Evolutionary conservation across 2,113 vertebrate species (phyloP).

Genomic region (Xiphophorus couchianus): DNA sequence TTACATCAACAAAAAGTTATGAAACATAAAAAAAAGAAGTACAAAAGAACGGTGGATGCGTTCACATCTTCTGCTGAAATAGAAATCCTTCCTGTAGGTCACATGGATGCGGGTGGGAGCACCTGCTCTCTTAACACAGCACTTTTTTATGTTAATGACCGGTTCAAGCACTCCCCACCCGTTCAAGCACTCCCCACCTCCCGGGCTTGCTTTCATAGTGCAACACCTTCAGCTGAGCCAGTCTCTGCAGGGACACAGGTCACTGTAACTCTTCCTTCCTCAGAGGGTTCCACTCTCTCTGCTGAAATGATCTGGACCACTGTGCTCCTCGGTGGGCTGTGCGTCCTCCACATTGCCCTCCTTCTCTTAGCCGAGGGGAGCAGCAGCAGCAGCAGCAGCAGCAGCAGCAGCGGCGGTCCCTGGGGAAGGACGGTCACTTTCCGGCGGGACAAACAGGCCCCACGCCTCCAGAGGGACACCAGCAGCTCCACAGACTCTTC

Average conservation of each 20-base stretch:
- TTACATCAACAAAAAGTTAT: too few species aligned
- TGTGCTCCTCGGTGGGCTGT: slow-evolving; percentile 26
- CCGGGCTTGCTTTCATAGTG: slow-evolving; percentile 1
- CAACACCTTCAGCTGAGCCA: slow-evolving; percentile 6
- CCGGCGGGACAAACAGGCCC: slow-evolving; percentile 31
- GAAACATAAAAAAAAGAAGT: too few species aligned
- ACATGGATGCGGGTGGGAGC: slow-evolving; percentile 62
- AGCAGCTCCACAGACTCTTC: slow-evolving; percentile 18
- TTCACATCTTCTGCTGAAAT: slow-evolving; percentile 2
- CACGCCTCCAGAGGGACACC: slow-evolving; percentile 55
- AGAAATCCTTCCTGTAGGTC: slow-evolving; percentile 26
- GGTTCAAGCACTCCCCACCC: slow-evolving; percentile 37
- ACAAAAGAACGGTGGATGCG: too few species aligned
- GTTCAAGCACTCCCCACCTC: slow-evolving; percentile 35
- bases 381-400: slow-evolving; percentile 2
- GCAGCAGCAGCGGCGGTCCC: slow-evolving; percentile 1
- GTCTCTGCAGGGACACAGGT: neutral
- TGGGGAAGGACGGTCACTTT: slow-evolving; percentile 55
- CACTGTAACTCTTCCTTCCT: neutral
- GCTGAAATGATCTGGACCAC: slow-evolving; percentile 58
- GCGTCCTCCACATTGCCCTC: slow-evolving; percentile 6
- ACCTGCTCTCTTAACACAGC: slow-evolving; percentile 62
- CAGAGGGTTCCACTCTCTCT: neutral
- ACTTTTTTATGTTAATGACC: slow-evolving; percentile 70
- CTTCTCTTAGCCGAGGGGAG: slow-evolving; percentile 15